Conservation (phyloP, 2,888 invertebrate species). For the Cyaniris semiargus region DNA sequence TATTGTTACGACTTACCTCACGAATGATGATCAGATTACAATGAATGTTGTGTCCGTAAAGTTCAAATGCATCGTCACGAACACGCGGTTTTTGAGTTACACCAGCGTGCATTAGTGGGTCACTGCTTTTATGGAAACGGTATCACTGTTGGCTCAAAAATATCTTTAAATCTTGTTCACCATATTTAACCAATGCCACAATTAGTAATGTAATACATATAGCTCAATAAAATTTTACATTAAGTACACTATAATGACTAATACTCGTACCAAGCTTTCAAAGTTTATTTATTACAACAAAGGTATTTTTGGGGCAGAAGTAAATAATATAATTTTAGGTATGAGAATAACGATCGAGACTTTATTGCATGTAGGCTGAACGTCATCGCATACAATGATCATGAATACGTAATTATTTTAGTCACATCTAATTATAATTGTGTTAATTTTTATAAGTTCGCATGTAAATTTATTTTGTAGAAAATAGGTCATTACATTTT, state of each 20-base stretch:
- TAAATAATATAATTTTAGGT: constrained; percentile 40
- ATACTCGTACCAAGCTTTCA: constrained; percentile 1
- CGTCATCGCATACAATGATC: constrained; percentile 57
- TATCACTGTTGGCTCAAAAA: constrained; percentile 63
- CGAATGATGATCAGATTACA: constrained; percentile 70
- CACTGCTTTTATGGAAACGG: constrained; percentile 76
- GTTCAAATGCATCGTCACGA: constrained; percentile 65
- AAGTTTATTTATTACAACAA: background rate
- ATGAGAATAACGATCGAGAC: constrained; percentile 46
- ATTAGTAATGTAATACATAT: constrained; percentile 19
- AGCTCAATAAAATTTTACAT: background rate
- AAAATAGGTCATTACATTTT: constrained; percentile 18
- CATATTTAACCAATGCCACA: background rate
- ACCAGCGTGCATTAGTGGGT: constrained; percentile 73
- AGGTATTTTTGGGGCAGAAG: constrained; percentile 57
- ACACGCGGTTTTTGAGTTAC: constrained; percentile 59
- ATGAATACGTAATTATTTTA: constrained; percentile 37
- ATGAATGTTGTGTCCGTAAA: constrained; percentile 59
- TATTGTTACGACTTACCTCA: constrained; percentile 68
- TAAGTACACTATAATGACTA: background rate
- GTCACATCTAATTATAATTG: constrained; percentile 24
- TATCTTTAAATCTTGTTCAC: constrained; percentile 49
- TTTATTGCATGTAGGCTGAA: constrained; percentile 72
- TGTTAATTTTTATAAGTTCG: constrained; percentile 39
- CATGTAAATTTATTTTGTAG: constrained; percentile 38